Percentiles rank a stretch among this genome's conserved stretches.
Conservation (phyloP, 2,113 vertebrate genomes). For the Mandrillus leucophaeus region DNA sequence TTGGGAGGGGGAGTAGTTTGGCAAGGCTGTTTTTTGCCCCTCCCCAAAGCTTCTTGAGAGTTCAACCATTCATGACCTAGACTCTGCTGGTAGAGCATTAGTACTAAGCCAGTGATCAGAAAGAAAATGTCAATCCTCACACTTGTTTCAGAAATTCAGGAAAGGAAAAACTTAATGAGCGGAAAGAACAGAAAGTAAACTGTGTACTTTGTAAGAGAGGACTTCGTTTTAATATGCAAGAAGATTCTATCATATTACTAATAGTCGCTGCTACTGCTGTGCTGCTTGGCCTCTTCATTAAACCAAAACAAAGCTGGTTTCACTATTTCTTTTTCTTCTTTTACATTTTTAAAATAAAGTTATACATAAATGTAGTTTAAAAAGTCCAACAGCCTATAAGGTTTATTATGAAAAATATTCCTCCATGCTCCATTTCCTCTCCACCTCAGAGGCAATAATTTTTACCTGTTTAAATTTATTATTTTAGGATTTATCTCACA, state of each 20-base stretch:
- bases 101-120: slow-evolving; percentile 41
- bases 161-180: slow-evolving; percentile 10
- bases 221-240: slow-evolving; percentile 15
- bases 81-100: slow-evolving; percentile 34
- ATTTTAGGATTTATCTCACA: slow-evolving; percentile 48
- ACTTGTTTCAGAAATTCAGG: slow-evolving; percentile 32
- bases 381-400: slow-evolving; percentile 21
- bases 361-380: background rate
- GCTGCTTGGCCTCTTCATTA: background rate
- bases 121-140: slow-evolving; percentile 49
- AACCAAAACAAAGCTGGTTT: slow-evolving; percentile 23
- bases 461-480: slow-evolving; percentile 42
- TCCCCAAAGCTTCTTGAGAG: slow-evolving; percentile 48
- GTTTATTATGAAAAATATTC: slow-evolving; percentile 17
- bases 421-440: background rate
- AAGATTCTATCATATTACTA: slow-evolving; percentile 27
- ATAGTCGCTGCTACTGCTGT: background rate
- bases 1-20: background rate
- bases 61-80: slow-evolving; percentile 47
- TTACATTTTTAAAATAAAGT: background rate
- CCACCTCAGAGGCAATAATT: background rate
- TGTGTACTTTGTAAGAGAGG: background rate
- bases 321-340: slow-evolving; percentile 15
- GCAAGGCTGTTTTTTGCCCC: background rate
- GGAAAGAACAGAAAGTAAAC: background rate